These are phyloP conservation scores for Pteropus rufus DNA, from an alignment of 2,797 vertebrate genomes.

Conservation along the genomic window DNA sequence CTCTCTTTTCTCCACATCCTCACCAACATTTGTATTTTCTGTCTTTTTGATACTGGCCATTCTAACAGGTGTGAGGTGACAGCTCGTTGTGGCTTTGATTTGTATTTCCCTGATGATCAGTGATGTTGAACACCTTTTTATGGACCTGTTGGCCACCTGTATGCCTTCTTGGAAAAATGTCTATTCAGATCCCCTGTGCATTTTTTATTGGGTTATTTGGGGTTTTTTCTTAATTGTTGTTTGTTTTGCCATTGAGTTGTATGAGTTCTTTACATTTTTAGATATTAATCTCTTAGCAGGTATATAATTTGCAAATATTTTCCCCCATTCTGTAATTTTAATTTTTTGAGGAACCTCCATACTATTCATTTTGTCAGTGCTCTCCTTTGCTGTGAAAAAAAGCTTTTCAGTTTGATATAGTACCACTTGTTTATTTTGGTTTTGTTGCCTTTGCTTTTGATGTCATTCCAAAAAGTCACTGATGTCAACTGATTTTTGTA, in stretches of 20 bases:
- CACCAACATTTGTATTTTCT: neutral
- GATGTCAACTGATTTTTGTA: neutral
- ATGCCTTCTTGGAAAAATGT: neutral
- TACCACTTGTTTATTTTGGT: neutral
- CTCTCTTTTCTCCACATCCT: neutral
- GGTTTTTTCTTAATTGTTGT: neutral
- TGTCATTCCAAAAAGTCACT: neutral
- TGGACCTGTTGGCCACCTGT: neutral
- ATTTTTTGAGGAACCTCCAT: too few relatives aligned
- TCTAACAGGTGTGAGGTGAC: neutral
- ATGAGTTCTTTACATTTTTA: neutral
- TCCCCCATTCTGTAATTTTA: neutral
- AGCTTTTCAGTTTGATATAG: neutral
- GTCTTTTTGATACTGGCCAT: too few relatives aligned
- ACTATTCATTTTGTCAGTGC: neutral
- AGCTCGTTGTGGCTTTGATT: neutral
- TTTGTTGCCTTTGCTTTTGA: neutral
- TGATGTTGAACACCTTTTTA: neutral
- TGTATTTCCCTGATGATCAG: neutral
- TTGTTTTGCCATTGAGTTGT: neutral
- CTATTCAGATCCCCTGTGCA: neutral
- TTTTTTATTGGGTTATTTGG: neutral
- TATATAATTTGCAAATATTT: neutral
- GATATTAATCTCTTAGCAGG: neutral
- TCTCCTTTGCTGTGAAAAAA: neutral